Conservation (phyloP, 2,797 vertebrate species). For the Craterocephalus amniculus region DNA sequence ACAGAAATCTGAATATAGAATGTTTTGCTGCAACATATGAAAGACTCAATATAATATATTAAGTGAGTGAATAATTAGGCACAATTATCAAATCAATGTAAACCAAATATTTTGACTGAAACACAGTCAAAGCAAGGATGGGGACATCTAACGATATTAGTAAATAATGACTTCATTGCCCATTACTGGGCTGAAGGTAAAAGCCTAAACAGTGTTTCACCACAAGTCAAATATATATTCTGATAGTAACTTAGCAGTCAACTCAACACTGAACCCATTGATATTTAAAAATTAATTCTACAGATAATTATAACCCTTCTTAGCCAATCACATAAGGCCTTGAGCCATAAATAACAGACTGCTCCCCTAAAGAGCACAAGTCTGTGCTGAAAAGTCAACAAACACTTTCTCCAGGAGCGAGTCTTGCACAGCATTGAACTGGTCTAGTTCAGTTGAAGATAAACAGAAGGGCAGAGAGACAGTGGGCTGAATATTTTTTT, state of each 20-base stretch:
- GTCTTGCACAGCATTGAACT: slow-evolving; percentile 66
- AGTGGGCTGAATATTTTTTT: slow-evolving; percentile 47
- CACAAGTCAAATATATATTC: slow-evolving; percentile 41
- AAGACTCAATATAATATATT: not conserved
- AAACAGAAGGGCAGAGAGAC: slow-evolving; percentile 41
- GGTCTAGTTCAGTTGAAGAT: slow-evolving; percentile 47
- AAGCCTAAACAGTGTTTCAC: slow-evolving; percentile 13
- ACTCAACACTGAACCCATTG: slow-evolving; percentile 73
- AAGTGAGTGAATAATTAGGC: not conserved
- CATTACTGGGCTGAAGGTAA: not conserved
- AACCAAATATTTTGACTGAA: not conserved
- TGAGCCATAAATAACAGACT: slow-evolving; percentile 81
- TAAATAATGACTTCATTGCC: not conserved
- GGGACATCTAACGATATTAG: not conserved
- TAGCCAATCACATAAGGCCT: slow-evolving; percentile 73
- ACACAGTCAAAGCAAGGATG: not conserved
- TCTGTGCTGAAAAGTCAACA: slow-evolving; percentile 79
- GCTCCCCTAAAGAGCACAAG: slow-evolving; percentile 76
- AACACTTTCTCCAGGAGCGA: slow-evolving; percentile 73
- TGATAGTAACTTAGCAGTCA: slow-evolving; percentile 75
- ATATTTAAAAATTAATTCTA: slow-evolving; percentile 67
- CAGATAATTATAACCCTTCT: slow-evolving; percentile 81
- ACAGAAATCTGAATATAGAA: not conserved
- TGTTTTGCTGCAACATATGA: not conserved
- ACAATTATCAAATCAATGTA: not conserved